phyloP scores from a whole-genome alignment of 1,140 invertebrate species.

The Diplogasteroides magnus region DNA sequence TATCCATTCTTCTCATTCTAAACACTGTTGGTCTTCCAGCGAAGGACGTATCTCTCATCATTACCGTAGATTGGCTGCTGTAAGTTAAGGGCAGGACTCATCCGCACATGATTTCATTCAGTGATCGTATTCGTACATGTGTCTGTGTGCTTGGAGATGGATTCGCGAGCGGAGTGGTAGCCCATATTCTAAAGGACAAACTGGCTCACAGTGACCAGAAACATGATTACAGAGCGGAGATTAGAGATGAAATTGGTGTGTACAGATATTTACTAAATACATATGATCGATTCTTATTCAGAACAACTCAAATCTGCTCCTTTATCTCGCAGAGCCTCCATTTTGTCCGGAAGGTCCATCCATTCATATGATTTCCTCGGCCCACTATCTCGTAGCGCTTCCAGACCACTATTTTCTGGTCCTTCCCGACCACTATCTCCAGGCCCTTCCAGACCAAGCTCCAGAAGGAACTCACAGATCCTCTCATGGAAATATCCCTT shows the following conservation, averaged over 20 bases:
- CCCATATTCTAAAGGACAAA: conserved; percentile 77
- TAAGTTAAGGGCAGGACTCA: conserved; percentile 71
- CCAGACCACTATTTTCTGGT: no score
- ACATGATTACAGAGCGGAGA: conserved; percentile 36
- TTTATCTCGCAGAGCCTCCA: background rate
- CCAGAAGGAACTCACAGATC: background rate
- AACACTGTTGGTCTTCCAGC: conserved; percentile 85
- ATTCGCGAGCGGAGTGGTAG: conserved; percentile 83
- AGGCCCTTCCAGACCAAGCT: background rate
- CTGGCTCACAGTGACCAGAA: conserved; percentile 59
- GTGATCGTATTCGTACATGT: conserved; percentile 88
- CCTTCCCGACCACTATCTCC: no score
- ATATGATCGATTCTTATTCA: background rate
- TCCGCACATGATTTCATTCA: conserved; percentile 61
- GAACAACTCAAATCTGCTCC: background rate
- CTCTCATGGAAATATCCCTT: background rate
- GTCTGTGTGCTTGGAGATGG: conserved; percentile 93
- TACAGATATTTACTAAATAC: no score
- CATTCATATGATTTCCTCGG: background rate
- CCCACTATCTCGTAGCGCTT: background rate
- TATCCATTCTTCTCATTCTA: conserved; percentile 93
- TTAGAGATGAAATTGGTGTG: conserved; percentile 33
- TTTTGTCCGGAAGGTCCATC: background rate
- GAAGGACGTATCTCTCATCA: conserved; percentile 82
- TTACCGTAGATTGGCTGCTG: conserved; percentile 94